Evolutionary conservation across 2,797 vertebrate species (phyloP).

Genomic region (Kryptopterus vitreolus): DNA sequence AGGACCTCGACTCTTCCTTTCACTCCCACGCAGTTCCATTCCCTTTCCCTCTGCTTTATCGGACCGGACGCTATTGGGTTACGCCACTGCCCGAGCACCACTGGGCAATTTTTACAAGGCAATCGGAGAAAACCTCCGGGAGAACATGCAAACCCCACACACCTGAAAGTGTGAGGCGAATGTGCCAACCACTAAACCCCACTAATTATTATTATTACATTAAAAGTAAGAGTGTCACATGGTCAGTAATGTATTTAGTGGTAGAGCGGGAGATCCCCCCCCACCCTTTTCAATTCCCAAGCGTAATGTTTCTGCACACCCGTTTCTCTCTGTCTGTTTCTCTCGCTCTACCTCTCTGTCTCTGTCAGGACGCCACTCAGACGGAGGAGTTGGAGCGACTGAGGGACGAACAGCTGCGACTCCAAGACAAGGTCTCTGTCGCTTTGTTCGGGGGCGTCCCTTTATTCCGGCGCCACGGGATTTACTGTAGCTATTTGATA

Average conservation of each 20-base stretch:
- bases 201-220: background rate
- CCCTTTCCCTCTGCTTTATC: background rate
- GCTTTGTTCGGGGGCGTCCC: background rate
- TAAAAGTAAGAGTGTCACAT: background rate
- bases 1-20: background rate
- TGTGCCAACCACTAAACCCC: too few relatives aligned
- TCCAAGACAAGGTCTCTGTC: constrained; percentile 59
- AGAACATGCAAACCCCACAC: too few relatives aligned
- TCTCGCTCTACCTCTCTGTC: background rate
- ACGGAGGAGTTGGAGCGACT: constrained; percentile 52
- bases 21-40: background rate
- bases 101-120: too few relatives aligned
- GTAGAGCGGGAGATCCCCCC: background rate
- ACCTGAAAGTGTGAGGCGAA: too few relatives aligned
- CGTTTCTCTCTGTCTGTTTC: constrained; percentile 2
- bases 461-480: background rate
- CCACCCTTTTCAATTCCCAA: background rate
- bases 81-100: background rate
- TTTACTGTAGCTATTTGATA: background rate
- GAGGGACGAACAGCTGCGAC: constrained; percentile 46
- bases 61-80: background rate
- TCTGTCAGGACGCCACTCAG: constrained; percentile 45
- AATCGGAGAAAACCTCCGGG: too few relatives aligned
- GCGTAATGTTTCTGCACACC: background rate
- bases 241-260: background rate